phyloP scores from a whole-genome alignment of 2,113 vertebrate genomes.

The Redunca redunca region DNA sequence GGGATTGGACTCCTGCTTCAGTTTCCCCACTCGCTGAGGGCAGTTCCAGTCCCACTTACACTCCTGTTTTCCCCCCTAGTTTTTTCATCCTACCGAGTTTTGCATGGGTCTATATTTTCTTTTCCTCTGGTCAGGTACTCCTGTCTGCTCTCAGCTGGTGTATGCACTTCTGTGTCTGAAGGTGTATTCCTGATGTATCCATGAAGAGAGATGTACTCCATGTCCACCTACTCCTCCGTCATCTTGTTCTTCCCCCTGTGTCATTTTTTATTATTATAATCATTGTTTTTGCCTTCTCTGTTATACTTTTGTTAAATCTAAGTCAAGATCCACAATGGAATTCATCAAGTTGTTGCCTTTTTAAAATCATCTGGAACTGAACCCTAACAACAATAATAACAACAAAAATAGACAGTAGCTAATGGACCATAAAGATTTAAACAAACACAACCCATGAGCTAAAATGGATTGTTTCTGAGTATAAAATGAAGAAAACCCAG shows the following conservation, averaged over 20 bases:
- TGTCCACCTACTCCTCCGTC: rapidly evolving
- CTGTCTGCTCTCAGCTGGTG: background rate
- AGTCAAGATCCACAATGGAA: background rate
- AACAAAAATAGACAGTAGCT: background rate
- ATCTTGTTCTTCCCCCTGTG: background rate
- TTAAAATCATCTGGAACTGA: background rate
- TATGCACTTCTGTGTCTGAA: background rate
- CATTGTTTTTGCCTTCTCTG: background rate
- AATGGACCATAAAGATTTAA: background rate
- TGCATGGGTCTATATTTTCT: background rate
- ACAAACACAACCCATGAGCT: background rate
- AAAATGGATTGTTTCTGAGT: background rate
- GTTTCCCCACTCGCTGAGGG: background rate
- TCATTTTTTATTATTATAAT: background rate
- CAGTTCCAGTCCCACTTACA: background rate
- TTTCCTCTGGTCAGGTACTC: background rate
- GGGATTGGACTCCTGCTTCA: background rate
- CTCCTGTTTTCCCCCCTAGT: background rate
- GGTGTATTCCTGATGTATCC: background rate
- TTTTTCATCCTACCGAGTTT: background rate
- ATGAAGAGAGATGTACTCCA: background rate
- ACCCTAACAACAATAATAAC: background rate
- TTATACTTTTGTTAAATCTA: background rate
- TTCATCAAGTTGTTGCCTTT: background rate
- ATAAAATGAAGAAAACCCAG: background rate